Base-by-base conservation (phyloP, 2,888 invertebrate genomes). In the Chorisops tibialis region DNA sequence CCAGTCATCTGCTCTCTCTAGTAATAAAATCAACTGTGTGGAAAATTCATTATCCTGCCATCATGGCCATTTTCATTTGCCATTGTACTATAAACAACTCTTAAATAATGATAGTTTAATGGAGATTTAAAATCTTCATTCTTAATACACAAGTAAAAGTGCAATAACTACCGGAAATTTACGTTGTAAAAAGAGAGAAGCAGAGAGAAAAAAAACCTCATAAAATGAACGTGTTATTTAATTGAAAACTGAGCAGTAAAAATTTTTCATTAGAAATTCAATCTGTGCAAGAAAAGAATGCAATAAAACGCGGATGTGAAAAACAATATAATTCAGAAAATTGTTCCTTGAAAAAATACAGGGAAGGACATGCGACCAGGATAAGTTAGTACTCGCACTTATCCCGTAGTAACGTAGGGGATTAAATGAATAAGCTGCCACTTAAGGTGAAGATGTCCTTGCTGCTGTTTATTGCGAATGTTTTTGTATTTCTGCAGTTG, bases 221-320 rank as follows among this genome's bases (percentile, higher is more conserved):
- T 56, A 56, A 56, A 56, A 21, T n/a, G n/a, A n/a, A n/a, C 56
- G 43, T 56, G 43, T 43, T 56, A 43, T 56, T 56, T 56, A 56
- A 41, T 56, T 41, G 56, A 7, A 56, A 30, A 38, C 9, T 18
- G 43, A 43, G 39, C 59, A 35, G 48, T 63, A 63, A 63, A 63
- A 62, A 51, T 12, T 51, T 63, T 63, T 63, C 63, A 63, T 63
- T 63, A 63, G 52, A 59, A 63, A 43, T 63, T 59, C 59, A 63
- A 63, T 63, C 59, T 47, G n/a, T 22, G 37, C 18, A 48, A 51
- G 52, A 63, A 43, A 59, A 59, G 52, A 62, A 62, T 62, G 62
- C 45, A 62, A 62, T 62, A 63, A 63, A 63, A 52, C 38, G 38
- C n/a, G n/a, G n/a, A 19, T 47, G 4, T 18, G 41, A n/a, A n/a